These are phyloP conservation scores for Drosophila jambulina DNA, from an alignment of 1,140 invertebrate genomes.

Conservation along the genomic window DNA sequence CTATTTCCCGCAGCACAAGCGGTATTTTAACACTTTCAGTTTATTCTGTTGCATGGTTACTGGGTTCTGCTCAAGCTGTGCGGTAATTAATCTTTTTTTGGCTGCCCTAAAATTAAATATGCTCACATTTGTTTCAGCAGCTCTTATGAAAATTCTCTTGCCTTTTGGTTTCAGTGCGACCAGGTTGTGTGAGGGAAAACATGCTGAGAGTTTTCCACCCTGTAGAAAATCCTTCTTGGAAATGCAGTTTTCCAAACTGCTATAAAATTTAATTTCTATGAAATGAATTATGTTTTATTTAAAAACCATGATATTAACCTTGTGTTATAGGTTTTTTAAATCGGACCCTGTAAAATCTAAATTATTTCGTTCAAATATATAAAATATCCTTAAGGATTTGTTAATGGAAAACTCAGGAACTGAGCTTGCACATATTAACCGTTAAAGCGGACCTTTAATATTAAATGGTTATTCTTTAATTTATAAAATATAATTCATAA, in stretches of 20 bases:
- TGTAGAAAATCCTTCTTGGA: not conserved
- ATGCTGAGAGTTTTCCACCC: constrained; percentile 1
- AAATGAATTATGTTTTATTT: not conserved
- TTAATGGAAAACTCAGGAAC: not conserved
- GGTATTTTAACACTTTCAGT: constrained; percentile 2
- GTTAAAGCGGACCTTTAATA: too few species aligned
- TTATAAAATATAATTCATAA: not conserved
- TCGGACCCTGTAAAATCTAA: rapidly evolving
- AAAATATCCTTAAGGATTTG: not conserved
- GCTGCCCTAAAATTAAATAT: constrained; percentile 56
- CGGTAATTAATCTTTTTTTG: constrained; percentile 27
- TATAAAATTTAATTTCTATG: not conserved
- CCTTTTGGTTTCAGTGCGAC: constrained; percentile 35
- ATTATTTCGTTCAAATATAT: too few species aligned
- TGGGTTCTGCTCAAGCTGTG: constrained; percentile 6
- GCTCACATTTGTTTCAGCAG: constrained; percentile 76
- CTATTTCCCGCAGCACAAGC: not conserved
- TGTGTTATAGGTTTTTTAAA: not conserved
- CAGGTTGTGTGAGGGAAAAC: constrained; percentile 10
- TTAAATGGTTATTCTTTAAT: not conserved
- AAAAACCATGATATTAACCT: not conserved
- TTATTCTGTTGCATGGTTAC: not conserved
- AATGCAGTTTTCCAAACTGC: not conserved
- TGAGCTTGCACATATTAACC: too few species aligned
- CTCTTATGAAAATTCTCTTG: constrained; percentile 77